These are phyloP conservation scores for Lordiphosa clarofinis DNA, from an alignment of 1,140 invertebrate species.

Conservation along the genomic window DNA sequence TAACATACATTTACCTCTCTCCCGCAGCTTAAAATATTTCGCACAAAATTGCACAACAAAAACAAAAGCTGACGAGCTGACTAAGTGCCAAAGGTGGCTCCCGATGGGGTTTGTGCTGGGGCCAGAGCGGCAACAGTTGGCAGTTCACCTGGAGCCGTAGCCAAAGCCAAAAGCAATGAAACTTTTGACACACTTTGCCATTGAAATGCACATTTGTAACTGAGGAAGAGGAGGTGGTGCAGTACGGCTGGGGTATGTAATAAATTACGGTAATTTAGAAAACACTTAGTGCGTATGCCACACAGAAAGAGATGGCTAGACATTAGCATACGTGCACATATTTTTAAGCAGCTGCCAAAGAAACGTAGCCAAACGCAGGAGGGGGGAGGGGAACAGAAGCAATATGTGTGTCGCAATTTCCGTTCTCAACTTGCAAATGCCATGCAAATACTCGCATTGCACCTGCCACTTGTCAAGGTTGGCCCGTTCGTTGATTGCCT, in stretches of 20 bases:
- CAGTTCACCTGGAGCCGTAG: conserved; percentile 21
- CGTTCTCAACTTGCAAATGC: conserved; percentile 53
- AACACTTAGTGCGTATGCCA: conserved; percentile 40
- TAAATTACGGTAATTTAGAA: conserved; percentile 72
- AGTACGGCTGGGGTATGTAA: conserved; percentile 15
- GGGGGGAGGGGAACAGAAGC: neutral
- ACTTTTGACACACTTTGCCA: conserved; percentile 60
- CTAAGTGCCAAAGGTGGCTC: conserved; percentile 36
- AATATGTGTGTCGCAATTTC: conserved; percentile 65
- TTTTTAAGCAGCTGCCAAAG: conserved; percentile 34
- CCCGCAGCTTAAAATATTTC: conserved; percentile 36
- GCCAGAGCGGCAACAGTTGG: conserved; percentile 39
- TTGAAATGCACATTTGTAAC: conserved; percentile 50
- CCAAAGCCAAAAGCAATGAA: conserved; percentile 45
- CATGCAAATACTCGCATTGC: conserved; percentile 19
- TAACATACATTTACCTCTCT: conserved; percentile 3
- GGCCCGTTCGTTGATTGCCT: conserved; percentile 50
- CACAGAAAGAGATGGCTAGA: conserved; percentile 10
- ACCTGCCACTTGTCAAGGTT: conserved; percentile 41
- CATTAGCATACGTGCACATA: conserved; percentile 47
- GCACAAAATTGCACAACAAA: conserved; percentile 38
- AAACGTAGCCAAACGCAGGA: conserved; percentile 17
- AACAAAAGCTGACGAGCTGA: conserved; percentile 52
- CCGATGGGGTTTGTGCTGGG: neutral
- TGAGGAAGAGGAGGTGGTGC: neutral